Conservation (phyloP, 2,113 vertebrate genomes). For the Fulmarus glacialis region DNA sequence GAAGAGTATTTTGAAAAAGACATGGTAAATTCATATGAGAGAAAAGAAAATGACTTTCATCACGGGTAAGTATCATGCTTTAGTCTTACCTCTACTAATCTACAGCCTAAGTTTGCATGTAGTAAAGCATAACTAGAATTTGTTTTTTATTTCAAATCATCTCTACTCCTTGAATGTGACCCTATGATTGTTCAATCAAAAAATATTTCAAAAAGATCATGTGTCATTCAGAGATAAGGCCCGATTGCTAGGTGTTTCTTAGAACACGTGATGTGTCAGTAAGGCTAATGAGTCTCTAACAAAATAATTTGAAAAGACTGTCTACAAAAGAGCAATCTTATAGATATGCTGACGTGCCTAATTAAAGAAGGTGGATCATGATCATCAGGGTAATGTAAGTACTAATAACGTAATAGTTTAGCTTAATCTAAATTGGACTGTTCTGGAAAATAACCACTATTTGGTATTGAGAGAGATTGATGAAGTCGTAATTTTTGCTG, state of each 20-base stretch:
- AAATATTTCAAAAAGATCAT: background rate
- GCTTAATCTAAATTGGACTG: slow-evolving; percentile 9
- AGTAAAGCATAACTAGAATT: background rate
- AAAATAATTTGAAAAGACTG: background rate
- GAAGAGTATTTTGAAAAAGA: background rate
- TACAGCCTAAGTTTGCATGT: background rate
- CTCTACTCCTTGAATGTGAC: background rate
- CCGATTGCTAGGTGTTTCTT: background rate
- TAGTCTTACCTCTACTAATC: background rate
- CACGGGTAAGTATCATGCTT: background rate
- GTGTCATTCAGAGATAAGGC: background rate
- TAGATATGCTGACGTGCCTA: background rate
- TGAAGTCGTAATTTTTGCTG: slow-evolving; percentile 1
- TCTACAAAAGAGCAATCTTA: background rate
- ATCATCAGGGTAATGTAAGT: slow-evolving; percentile 9
- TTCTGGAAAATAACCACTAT: slow-evolving; percentile 35
- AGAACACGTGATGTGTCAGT: background rate
- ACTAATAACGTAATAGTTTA: background rate
- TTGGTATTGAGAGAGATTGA: slow-evolving; percentile 3
- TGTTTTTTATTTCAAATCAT: background rate
- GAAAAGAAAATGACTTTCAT: background rate
- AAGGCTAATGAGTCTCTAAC: background rate
- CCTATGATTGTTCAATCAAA: background rate
- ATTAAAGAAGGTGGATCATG: background rate
- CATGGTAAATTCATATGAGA: background rate